These are phyloP conservation scores for Leptopilina drosophilae DNA, from an alignment of 2,888 invertebrate genomes.

Conservation along the genomic window DNA sequence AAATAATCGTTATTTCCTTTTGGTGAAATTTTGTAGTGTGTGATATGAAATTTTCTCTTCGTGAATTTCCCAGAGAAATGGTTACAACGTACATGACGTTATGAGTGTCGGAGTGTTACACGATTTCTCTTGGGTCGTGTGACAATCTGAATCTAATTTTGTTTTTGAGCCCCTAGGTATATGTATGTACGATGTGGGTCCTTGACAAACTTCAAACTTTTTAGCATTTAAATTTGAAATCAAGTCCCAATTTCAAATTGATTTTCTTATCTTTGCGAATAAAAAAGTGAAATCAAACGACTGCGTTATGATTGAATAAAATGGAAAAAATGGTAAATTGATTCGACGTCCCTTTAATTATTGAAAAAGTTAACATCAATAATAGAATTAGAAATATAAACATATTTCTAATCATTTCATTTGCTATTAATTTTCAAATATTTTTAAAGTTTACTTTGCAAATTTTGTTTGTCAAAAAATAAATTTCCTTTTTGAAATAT, in stretches of 20 bases:
- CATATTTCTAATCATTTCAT: no score
- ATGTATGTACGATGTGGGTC: neutral
- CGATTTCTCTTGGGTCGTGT: conserved; percentile 33
- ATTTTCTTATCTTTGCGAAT: neutral
- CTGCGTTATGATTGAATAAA: no score
- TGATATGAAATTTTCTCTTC: neutral
- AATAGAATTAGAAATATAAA: no score
- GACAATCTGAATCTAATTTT: conserved; percentile 12
- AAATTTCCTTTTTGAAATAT: neutral
- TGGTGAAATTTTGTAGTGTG: conserved; percentile 7
- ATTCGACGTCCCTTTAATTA: no score
- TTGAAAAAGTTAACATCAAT: no score
- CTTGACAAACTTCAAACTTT: neutral
- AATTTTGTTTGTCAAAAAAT: neutral
- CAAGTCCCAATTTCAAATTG: neutral
- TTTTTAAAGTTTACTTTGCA: no score
- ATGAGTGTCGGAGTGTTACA: conserved; percentile 10
- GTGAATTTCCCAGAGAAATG: neutral
- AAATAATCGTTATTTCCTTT: neutral
- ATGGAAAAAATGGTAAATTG: no score
- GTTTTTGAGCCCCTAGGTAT: conserved; percentile 1
- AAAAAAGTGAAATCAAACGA: no score
- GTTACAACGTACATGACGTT: neutral
- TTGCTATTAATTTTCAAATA: no score
- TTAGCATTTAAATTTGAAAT: neutral